Base-by-base conservation (phyloP, 2,113 vertebrate genomes). In the Oncorhynchus kisutch region DNA sequence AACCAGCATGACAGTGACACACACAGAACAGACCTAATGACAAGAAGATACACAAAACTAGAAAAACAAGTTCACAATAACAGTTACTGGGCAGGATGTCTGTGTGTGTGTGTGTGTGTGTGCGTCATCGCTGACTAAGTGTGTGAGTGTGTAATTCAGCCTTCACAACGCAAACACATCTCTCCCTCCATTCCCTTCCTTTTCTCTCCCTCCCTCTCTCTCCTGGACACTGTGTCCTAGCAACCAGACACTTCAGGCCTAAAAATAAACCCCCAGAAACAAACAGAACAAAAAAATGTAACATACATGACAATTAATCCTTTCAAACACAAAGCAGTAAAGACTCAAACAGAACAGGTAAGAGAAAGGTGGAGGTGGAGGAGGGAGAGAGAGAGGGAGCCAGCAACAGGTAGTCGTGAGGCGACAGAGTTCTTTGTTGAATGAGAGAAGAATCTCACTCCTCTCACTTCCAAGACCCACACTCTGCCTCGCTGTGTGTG, bases 221-320 rank as follows among this genome's bases (percentile, higher is more conserved):
- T 86, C 80, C 67, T 80, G 87, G 84, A 80, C 90, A 88, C 85
- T 66, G 92, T 94, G 85, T 93, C 93, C 81, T 93, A 93, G 93
- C 93, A 94, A 94, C 93, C 91, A 91, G 90, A 93, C 93, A 94
- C 92, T 93, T 93, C 91, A 90, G 65, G 85, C 90, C 93, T 93
- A 93, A 94, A 94, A 94, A 94, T 94, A 94, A 89, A 86, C 86
- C 83, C 77, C 87, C 87, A 92, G 88, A 92, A 94, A 93, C 78
- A 85, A 91, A 93, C 82, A 92, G 91, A 94, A 92, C 90, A 92
- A 92, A 92, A 91, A 93, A 90, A 92, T 90, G 91, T 90, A 91
- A 88, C 91, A 93, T 91, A 92, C 92, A 93, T 79, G 82, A 87
- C 92, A 90, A 94, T 93, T 93, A 91, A 91, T 94, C 88, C 89